Base-by-base conservation (phyloP, 2,888 invertebrate genomes). In the Cephalotes varians region DNA sequence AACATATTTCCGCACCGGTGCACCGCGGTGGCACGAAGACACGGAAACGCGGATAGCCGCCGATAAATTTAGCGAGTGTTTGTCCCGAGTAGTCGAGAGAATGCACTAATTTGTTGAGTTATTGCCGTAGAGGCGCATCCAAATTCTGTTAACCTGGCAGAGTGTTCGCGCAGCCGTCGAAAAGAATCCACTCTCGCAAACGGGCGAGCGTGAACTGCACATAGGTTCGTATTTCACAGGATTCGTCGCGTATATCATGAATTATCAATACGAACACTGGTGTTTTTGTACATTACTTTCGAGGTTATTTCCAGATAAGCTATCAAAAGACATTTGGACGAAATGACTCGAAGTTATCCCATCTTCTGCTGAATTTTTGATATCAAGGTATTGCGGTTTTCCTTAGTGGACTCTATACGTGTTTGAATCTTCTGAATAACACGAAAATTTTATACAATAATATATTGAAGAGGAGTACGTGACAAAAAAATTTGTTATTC, bases 21-120 rank as follows among this genome's bases (percentile, higher is more conserved):
- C 40, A n/a, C n/a, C n/a, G n/a, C 21, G 31, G 44, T 21, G 6
- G 10, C 40, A 40, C 40, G 51, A 51, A 51, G 21, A 10, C 6
- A 15, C 67, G 10, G 56, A 12, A 28, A 28, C 31, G 40, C 7
- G 28, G 1, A 21, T 37, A 18, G 44, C 10, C 2, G 44, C 25
- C 56, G 44, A 79, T 71, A 47, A 79, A 71, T 62, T 47, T 10
- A 25, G n/a, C 25, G 15, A 54, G 40, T 54, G 67, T 67, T 67
- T 77, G 28, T 28, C 9, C 21, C 15, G 18, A 49, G 25, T 15
- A 34, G 49, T 49, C 49, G 25, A 51, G 62, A 49, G 37, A 71
- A 71, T 44, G 67, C 69, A 44, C 56, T 67, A 79, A 79, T 71
- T 47, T 69, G 34, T 5, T n/a, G 44, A 58, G 71, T 49, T 25